These are phyloP conservation scores for Polymixis flavicincta DNA, from an alignment of 2,888 invertebrate species.

Conservation along the genomic window DNA sequence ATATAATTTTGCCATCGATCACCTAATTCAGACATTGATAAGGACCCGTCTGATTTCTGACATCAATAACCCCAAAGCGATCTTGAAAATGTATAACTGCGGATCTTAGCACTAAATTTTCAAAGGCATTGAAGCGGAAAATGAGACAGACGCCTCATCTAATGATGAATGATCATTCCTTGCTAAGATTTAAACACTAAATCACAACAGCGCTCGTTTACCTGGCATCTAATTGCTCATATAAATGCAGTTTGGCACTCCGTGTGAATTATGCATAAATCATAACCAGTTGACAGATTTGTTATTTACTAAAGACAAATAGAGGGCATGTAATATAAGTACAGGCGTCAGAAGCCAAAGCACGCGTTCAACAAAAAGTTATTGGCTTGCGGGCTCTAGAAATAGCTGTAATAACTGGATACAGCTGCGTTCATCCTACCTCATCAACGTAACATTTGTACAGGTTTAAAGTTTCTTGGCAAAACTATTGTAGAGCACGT, in stretches of 20 bases:
- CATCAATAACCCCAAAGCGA: constrained; percentile 1
- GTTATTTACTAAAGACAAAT: constrained; percentile 79
- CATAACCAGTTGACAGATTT: constrained; percentile 77
- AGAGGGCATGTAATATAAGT: constrained; percentile 73
- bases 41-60: constrained; percentile 13
- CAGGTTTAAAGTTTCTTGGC: constrained; percentile 69
- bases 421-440: constrained; percentile 67
- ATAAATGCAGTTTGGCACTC: constrained; percentile 77
- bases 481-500: constrained; percentile 63
- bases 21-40: constrained; percentile 18
- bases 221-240: constrained; percentile 72
- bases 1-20: constrained; percentile 20
- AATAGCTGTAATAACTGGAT: constrained; percentile 71
- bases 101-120: constrained; percentile 38
- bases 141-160: constrained; percentile 32
- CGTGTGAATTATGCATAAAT: constrained; percentile 78
- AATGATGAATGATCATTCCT: constrained; percentile 63
- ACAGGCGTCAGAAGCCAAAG: constrained; percentile 64
- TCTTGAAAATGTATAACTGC: constrained; percentile 14
- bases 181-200: constrained; percentile 57
- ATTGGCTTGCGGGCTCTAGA: constrained; percentile 70
- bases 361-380: constrained; percentile 71
- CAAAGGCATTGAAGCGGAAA: constrained; percentile 39
- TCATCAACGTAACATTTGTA: constrained; percentile 66
- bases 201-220: constrained; percentile 75